Base-by-base conservation (phyloP, 2,888 invertebrate genomes). In the Cinara cedri region DNA sequence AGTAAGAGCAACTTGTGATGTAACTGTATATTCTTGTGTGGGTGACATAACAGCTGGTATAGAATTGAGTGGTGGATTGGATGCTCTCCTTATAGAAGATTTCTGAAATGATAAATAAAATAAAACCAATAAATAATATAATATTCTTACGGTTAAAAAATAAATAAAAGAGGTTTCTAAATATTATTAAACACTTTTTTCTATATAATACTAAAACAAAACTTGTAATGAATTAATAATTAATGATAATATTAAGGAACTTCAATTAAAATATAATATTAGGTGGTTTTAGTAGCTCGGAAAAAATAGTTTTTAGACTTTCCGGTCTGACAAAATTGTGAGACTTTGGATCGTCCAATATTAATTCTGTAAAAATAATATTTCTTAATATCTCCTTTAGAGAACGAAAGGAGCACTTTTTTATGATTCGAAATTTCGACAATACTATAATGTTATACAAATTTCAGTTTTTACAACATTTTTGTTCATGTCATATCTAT, bases 11-110 rank as follows among this genome's bases (percentile, higher is more conserved):
- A 90, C 86, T 44, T 91, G 90, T 54, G 87, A 86, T 71, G 78
- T 78, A 34, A 60, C 70, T 60, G 78, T 68, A 78, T 78, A 78
- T 51, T 88, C 87, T 81, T 90, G 90, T n/a, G 91, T 90, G 14
- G 95, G 93, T 84, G 92, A 92, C 91, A 94, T 91, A 82, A 93
- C 92, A 0, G 94, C 94, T 60, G 94, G 93, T 85, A 92, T 91
- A 74, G 89, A 87, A 44, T 89, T 85, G 3, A 81, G 65, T 0
- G 89, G 89, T 63, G 89, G 88, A 84, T 88, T 88, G 3, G 87
- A 84, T 1, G 88, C 87, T 71, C 88, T 88, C 82, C 88, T 85
- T 1, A 86, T 87, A 51, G 78, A 57, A 49, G 78, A 70, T 78
- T 78, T 78, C 84, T 86, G 85, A 81, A 84, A 81, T 75, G 84